Conservation (phyloP, 2,888 invertebrate species). For the Lordiphosa fenestrarum region DNA sequence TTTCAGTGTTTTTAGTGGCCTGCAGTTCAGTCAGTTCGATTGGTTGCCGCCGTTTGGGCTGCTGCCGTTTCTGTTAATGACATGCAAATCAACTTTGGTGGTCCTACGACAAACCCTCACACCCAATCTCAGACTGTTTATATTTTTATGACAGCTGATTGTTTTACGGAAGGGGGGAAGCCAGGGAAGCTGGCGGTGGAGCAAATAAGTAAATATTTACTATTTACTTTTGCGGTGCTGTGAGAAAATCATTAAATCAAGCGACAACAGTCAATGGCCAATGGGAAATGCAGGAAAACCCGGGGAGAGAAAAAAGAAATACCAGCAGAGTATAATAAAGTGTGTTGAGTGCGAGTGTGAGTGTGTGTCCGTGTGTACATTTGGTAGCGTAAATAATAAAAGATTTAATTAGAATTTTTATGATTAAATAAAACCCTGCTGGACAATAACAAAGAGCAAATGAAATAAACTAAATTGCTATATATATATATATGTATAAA, state of each 20-base stretch:
- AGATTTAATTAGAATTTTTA: conserved; percentile 61
- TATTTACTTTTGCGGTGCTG: conserved; percentile 48
- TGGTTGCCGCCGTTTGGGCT: conserved; percentile 35
- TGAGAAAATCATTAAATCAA: conserved; percentile 64
- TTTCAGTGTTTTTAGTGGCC: conserved; percentile 50
- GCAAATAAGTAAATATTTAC: conserved; percentile 60
- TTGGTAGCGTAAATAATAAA: conserved; percentile 27
- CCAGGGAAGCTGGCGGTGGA: conserved; percentile 25
- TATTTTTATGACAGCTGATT: conserved; percentile 54
- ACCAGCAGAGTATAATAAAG: not conserved
- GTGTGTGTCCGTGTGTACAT: no score
- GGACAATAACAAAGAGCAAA: conserved; percentile 24
- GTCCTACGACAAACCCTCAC: conserved; percentile 35
- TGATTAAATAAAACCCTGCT: conserved; percentile 55
- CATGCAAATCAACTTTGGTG: conserved; percentile 70
- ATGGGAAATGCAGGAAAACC: no score
- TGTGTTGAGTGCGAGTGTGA: no score
- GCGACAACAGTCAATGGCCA: no score
- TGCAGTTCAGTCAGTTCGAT: conserved; percentile 44
- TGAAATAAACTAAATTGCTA: conserved; percentile 46
- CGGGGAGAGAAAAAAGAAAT: not conserved
- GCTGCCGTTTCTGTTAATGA: conserved; percentile 47
- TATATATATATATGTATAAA: no score
- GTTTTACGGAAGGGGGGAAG: conserved; percentile 55
- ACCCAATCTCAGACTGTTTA: conserved; percentile 29